Conservation (phyloP, 2,797 vertebrate genomes). For the Coreius guichenoti region DNA sequence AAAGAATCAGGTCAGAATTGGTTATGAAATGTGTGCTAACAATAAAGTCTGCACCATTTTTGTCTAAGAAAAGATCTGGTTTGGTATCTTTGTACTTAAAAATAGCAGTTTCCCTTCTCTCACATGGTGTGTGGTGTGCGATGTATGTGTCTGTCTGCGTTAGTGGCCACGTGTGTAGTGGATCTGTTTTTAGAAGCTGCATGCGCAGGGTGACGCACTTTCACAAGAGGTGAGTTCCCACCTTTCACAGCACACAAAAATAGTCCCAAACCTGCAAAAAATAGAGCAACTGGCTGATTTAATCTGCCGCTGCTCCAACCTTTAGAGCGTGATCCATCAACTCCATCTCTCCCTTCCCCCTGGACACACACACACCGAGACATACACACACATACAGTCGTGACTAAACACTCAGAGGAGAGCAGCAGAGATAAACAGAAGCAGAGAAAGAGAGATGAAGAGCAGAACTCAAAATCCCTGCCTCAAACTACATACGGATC, state of each 20-base stretch:
- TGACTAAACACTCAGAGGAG: constrained; percentile 26
- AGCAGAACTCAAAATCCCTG: constrained; percentile 39
- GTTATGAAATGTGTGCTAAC: constrained; percentile 1
- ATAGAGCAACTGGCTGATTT: constrained; percentile 65
- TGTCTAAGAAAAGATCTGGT: constrained; percentile 1
- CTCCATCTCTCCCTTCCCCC: constrained; percentile 43
- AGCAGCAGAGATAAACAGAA: not conserved
- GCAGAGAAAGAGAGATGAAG: constrained; percentile 28
- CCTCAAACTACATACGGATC: constrained; percentile 18
- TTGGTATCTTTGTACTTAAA: constrained; percentile 12
- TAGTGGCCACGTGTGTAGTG: constrained; percentile 60
- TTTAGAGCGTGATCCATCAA: constrained; percentile 51
- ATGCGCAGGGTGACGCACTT: constrained; percentile 71
- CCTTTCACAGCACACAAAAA: constrained; percentile 70
- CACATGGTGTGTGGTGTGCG: constrained; percentile 15
- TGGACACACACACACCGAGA: not conserved
- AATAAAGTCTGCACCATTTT: not conserved
- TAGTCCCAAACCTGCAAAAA: constrained; percentile 66
- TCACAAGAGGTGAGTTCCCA: constrained; percentile 67
- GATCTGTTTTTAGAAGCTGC: constrained; percentile 69
- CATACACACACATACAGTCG: constrained; percentile 14
- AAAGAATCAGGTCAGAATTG: not conserved
- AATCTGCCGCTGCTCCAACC: constrained; percentile 39
- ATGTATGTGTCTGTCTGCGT: constrained; percentile 43
- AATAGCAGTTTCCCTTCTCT: constrained; percentile 22